Conservation (phyloP, 2,888 invertebrate species). For the Axea sp. region DNA sequence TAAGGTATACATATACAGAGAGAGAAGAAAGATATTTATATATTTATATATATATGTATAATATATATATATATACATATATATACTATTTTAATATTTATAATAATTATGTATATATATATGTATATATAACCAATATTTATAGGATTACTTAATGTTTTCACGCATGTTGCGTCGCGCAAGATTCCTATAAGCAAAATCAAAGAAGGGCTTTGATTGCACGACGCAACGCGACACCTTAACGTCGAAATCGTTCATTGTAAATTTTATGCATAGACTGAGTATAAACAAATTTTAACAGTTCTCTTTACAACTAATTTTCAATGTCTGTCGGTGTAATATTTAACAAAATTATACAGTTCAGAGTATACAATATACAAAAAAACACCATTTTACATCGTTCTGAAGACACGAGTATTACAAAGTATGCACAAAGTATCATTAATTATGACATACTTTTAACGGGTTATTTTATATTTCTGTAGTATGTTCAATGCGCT, state of each 20-base stretch:
- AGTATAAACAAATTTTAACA: no score
- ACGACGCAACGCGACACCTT: conserved; percentile 51
- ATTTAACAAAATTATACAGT: conserved; percentile 42
- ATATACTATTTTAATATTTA: conserved; percentile 63
- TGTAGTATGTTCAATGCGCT: no score
- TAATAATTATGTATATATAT: conserved; percentile 59
- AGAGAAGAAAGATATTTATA: conserved; percentile 71
- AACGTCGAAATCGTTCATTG: conserved; percentile 26
- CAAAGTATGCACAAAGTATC: no score
- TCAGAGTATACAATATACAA: conserved; percentile 36
- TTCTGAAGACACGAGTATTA: conserved; percentile 3
- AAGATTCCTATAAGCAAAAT: conserved; percentile 30
- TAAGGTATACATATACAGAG: conserved; percentile 74
- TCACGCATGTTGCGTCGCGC: conserved; percentile 49
- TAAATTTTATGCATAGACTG: no score
- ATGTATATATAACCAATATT: conserved; percentile 76
- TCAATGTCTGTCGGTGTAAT: no score
- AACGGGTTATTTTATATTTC: no score
- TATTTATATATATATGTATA: conserved; percentile 73
- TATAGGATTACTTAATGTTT: conserved; percentile 75
- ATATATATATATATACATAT: conserved; percentile 70
- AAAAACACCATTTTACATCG: conserved; percentile 33
- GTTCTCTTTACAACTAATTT: no score
- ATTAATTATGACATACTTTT: no score
- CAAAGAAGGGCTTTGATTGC: conserved; percentile 36